phyloP scores from a whole-genome alignment of 2,797 vertebrate genomes.

The Sebastes matsubarae region DNA sequence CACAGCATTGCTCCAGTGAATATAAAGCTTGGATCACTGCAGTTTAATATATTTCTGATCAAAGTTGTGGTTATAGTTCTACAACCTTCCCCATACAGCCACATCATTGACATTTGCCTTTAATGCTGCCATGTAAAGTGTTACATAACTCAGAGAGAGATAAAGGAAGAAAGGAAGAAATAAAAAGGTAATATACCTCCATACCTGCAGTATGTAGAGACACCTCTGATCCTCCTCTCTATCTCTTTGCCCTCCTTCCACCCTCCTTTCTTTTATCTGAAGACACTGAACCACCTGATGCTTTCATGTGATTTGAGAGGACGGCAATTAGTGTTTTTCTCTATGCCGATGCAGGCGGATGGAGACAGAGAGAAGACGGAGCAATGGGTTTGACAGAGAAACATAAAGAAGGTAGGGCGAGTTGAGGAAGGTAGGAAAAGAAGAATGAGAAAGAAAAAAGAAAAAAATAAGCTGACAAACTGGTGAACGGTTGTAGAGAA shows the following conservation, averaged over 20 bases:
- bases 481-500: background rate
- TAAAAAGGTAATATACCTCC: background rate
- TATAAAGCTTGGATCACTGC: background rate
- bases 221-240: background rate
- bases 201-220: background rate
- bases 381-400: background rate
- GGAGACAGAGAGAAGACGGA: background rate
- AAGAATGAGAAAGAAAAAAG: background rate
- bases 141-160: constrained; percentile 7
- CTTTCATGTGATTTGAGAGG: constrained; percentile 26
- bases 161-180: background rate
- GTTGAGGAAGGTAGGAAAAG: background rate
- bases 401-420: background rate
- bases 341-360: background rate
- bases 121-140: constrained; percentile 27
- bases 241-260: background rate
- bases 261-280: constrained; percentile 1
- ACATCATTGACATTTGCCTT: constrained; percentile 18
- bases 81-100: background rate
- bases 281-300: constrained; percentile 24
- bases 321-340: constrained; percentile 2
- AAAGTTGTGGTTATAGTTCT: background rate
- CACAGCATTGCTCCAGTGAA: background rate
- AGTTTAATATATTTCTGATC: background rate
- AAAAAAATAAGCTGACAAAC: background rate